Evolutionary conservation across 2,888 invertebrate species (phyloP), one percentile per base, ranked within the genome.

Genomic region (Mythimna vitellina): DNA sequence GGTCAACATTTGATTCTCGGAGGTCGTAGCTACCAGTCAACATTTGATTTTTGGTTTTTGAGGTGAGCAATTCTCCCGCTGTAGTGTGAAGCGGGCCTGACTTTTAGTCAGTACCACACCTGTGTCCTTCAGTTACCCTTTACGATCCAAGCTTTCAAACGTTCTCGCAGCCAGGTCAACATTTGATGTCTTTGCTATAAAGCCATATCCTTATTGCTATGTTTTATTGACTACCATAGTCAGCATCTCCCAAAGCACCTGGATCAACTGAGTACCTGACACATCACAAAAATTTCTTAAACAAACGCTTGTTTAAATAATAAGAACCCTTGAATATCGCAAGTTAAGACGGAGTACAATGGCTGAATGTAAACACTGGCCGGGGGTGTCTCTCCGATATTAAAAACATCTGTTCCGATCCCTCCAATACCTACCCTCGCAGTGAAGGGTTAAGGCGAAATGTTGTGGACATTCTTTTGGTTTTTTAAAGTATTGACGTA

Each of bases 391-490:
- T 90, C 66, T 92, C 87, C 87, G 92, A 92, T 92, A 93, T 93
- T 93, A 93, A 91, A 92, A 93, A 95, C 95, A 95, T 94, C 94
- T 95, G 95, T 93, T 92, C 89, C 76, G 67, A 88, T 86, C 92
- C 92, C 93, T 91, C 87, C 91, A 89, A 92, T 92, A 88, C 84
- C 88, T 88, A 66, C 74, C 70, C 32, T 63, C 79, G 61, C 8
- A 60, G 57, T 60, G 86, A 93, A 93, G 94, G 94, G 94, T 94
- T 93, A 73, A 71, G 66, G 65, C 46, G 42, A 76, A 60, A 42
- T 88, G 82, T 62, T 87, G 73, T 91, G 92, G 94, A 94, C 84
- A 79, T 65, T 80, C 71, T 74, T 62, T 62, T 63, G 66, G 29
- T 9, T 70, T 66, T 62, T 70, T 25, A n/a, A 32, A 65, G 9